Percentiles rank a stretch among this genome's conserved stretches.
Conservation (phyloP, 2,113 vertebrate species). For the Odontophorus gujanensis region DNA sequence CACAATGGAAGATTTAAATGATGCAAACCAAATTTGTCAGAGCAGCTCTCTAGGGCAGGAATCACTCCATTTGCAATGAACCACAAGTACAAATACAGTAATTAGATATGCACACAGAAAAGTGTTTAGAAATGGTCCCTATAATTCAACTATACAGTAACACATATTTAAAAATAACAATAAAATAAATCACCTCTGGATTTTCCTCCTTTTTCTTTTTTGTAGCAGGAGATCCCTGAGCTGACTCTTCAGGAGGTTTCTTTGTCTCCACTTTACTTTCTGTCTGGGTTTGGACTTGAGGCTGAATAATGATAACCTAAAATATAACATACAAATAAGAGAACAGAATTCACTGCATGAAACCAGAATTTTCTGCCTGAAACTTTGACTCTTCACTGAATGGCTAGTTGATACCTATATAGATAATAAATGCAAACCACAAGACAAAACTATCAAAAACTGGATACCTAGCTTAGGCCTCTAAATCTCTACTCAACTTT, state of each 20-base stretch:
- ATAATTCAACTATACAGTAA: not conserved
- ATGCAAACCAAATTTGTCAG: not conserved
- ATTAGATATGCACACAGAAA: not conserved
- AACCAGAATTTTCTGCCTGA: not conserved
- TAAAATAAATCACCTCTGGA: constrained; percentile 75
- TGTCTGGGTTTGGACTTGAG: constrained; percentile 87
- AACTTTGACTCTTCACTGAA: not conserved
- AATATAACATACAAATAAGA: not conserved
- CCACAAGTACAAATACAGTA: not conserved
- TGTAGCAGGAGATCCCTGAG: constrained; percentile 79
- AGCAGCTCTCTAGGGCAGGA: not conserved
- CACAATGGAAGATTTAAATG: not conserved
- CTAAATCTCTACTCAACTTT: not conserved
- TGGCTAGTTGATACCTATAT: not conserved
- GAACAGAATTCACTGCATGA: not conserved
- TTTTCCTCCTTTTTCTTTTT: constrained; percentile 85
- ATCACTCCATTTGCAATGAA: not conserved
- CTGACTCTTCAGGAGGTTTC: constrained; percentile 80
- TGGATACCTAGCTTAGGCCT: not conserved
- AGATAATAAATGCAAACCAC: not conserved
- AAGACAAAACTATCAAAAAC: not conserved
- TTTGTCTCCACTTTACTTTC: constrained; percentile 79
- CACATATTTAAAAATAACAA: not conserved
- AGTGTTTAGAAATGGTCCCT: not conserved
- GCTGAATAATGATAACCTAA: constrained; percentile 96